Evolutionary conservation across 2,888 invertebrate genomes (phyloP).

Genomic region (Ornithoptera alexandrae): DNA sequence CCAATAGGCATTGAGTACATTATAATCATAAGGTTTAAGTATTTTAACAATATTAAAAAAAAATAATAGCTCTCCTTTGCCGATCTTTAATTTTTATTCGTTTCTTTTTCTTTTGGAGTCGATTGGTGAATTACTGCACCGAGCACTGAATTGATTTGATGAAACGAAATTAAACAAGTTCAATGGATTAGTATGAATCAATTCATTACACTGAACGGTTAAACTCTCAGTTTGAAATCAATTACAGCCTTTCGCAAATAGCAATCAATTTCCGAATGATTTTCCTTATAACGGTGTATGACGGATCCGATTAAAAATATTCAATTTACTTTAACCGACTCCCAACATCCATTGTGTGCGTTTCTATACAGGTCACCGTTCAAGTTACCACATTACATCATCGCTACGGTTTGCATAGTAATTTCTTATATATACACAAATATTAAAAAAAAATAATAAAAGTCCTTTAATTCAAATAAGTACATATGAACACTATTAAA

Average conservation of each 20-base stretch:
- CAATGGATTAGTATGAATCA: slow-evolving; percentile 11
- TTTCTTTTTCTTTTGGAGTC: no score
- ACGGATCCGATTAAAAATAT: slow-evolving; percentile 22
- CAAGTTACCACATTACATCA: no score
- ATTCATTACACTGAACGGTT: slow-evolving; percentile 4
- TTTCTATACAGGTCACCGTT: no score
- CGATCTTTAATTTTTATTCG: no score
- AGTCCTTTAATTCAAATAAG: no score
- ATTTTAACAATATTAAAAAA: no score
- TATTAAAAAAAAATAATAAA: no score
- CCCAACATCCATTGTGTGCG: neutral
- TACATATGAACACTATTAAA: no score
- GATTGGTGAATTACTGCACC: no score
- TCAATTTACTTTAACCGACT: slow-evolving; percentile 3
- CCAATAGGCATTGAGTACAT: neutral
- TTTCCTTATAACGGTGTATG: slow-evolving; percentile 17
- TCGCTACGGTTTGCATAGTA: no score
- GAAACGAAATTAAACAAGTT: slow-evolving; percentile 1
- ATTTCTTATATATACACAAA: no score
- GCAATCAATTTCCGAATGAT: slow-evolving; percentile 24
- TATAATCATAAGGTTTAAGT: neutral
- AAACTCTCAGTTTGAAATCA: slow-evolving; percentile 14
- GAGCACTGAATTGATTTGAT: slow-evolving; percentile 3
- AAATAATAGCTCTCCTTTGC: no score
- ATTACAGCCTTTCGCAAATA: slow-evolving; percentile 23